Conservation (phyloP, 2,797 vertebrate genomes). For the Ibycter americanus region DNA sequence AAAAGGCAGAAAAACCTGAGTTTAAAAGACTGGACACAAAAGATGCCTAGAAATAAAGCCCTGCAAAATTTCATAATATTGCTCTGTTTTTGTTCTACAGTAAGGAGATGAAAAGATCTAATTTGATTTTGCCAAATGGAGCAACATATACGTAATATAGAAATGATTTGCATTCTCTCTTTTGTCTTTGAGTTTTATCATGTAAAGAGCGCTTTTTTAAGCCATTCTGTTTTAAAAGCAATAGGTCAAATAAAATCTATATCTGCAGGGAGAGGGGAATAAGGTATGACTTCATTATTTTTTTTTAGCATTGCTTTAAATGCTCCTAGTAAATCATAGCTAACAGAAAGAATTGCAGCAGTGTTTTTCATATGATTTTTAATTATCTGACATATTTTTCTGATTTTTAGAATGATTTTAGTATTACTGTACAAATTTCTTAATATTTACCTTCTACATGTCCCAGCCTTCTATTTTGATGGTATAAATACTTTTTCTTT, state of each 20-base stretch:
- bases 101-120: constrained; percentile 80
- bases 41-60: constrained; percentile 81
- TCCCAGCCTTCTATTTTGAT: neutral
- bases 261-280: constrained; percentile 50
- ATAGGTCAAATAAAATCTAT: constrained; percentile 80
- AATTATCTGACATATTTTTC: neutral
- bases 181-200: constrained; percentile 76
- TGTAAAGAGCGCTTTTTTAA: constrained; percentile 65
- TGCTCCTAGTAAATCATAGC: constrained; percentile 19
- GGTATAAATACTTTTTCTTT: neutral
- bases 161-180: constrained; percentile 77
- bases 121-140: constrained; percentile 79
- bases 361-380: constrained; percentile 27
- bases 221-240: constrained; percentile 76
- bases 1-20: constrained; percentile 85
- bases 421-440: neutral
- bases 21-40: constrained; percentile 86
- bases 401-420: constrained; percentile 16
- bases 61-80: constrained; percentile 83
- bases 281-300: constrained; percentile 67
- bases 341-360: neutral
- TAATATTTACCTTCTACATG: neutral
- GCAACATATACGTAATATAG: constrained; percentile 77
- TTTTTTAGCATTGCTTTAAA: constrained; percentile 61
- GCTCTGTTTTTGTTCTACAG: constrained; percentile 80